Evolutionary conservation across 2,888 invertebrate genomes (phyloP).

Genomic region (Chironomus riparius): DNA sequence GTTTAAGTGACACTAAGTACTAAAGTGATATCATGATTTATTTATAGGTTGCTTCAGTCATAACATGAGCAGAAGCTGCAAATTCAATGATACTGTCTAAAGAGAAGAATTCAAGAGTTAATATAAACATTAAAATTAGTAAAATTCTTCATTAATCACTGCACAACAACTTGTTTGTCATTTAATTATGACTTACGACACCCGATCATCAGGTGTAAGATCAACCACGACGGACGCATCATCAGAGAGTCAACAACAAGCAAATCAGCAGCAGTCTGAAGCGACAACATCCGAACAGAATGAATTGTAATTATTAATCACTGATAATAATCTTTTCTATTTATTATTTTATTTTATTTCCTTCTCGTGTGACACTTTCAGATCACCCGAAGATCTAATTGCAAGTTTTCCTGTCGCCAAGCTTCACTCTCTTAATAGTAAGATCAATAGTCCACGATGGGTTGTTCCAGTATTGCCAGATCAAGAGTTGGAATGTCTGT

Average conservation of each 20-base stretch:
- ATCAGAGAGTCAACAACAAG: not conserved
- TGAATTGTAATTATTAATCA: constrained; percentile 1
- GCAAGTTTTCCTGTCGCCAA: constrained; percentile 72
- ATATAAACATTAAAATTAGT: too few species aligned
- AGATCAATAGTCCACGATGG: constrained; percentile 93
- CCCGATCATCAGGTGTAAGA: too few species aligned
- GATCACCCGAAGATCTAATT: constrained; percentile 41
- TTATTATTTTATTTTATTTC: not conserved
- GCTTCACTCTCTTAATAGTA: constrained; percentile 83
- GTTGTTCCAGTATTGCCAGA: constrained; percentile 95
- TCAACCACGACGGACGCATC: not conserved
- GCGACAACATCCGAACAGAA: not conserved
- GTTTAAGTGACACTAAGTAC: too few species aligned
- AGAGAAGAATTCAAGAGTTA: too few species aligned
- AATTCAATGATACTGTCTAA: too few species aligned
- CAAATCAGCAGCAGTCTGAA: not conserved
- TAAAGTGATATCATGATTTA: not conserved
- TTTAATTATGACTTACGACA: too few species aligned
- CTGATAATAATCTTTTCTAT: not conserved
- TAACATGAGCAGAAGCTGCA: too few species aligned
- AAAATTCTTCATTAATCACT: too few species aligned
- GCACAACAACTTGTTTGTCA: too few species aligned
- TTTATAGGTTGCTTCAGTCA: not conserved
- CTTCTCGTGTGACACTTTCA: constrained; percentile 28
- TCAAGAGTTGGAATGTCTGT: constrained; percentile 85